Evolutionary conservation across 1,140 invertebrate species (phyloP), one percentile per base, ranked within the genome.

Genomic region (Calliphora vicina): DNA sequence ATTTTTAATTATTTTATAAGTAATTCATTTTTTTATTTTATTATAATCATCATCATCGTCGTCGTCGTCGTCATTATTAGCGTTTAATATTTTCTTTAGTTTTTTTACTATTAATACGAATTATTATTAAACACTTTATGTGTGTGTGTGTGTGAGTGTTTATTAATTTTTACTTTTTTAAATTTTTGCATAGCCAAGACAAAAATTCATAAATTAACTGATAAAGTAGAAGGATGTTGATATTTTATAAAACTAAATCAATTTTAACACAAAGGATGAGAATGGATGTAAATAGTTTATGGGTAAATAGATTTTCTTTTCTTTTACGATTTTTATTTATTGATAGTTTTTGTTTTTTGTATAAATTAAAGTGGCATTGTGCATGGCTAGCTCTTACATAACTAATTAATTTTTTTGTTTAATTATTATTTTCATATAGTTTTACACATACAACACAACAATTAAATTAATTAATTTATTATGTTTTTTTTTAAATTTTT

Each of bases 401-500:
- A 23, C 74, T 78, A 78, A 23, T 35, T 12, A 12, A n/a, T 57
- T 81, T 81, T 15, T 67, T 81, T 81, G 20, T 76, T 35, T 76
- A 20, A 29, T 76, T 61, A 15, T 81, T 81, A 61, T 57, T 80
- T 80, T 80, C 13, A 35, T 26, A 42, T 17, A 35, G 81, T 87
- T 87, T 86, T 84, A 87, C 86, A 88, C 86, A 88, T 88, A 88
- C 87, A 88, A 88, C 87, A 88, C 87, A 88, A 88, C 87, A 88
- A 85, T 88, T 88, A 88, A 88, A 88, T 85, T 61, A 87, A 86
- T 86, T 82, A 85, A 85, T 83, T 84, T 84, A 84, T 85, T 83
- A 83, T 61, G 82, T 61, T 26, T 76, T 85, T 85, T 82, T 76
- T 74, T 20, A 42, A 1, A 26, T 29, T 29, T 42, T 76, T 35